Base-by-base conservation (phyloP, 1,140 invertebrate genomes). In the Orius insidiosus region DNA sequence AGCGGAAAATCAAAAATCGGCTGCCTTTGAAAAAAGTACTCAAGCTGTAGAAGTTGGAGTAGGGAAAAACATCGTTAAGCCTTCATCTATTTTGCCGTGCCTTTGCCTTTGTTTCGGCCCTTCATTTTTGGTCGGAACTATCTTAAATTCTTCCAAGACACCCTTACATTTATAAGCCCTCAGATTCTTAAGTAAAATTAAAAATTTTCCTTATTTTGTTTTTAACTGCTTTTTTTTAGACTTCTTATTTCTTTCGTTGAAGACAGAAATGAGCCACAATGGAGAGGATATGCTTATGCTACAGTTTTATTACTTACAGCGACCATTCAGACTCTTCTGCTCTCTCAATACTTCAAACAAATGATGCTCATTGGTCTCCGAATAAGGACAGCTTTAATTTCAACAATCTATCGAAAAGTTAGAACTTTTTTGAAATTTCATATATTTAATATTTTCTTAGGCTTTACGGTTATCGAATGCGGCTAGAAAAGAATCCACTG, bases 291-390 rank as follows among this genome's bases (percentile, higher is more conserved):
- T 52, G 60, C 89, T 3, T 95, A 87, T 63, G 78, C 86, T 0
- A 60, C 72, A 2, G 52, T 76, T 2, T 60, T 98, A 51, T 76
- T 98, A 48, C 48, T 80, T 1, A 76, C 80, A 11, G 83, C 90
- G 1, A 69, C 79, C 0, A 57, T 85, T 10, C 89, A 96, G 66
- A 95, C 92, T 0, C 59, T 98, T 39, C 65, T 96, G 5, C 62
- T 94, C 10, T 75, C 82, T 0, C 86, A 90, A 52, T 94, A 94
- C 63, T 90, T 90, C 61, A 78, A 88, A 56, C 69, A 78, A 24
- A 92, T 93, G 82, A 86, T 85, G 56, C 64, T 92, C 31, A 79
- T 95, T 15, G 93, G 90, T 5, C 76, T 97, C 67, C 72, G 85
- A 34, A 80, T 98, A 50, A 68, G 93, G 49, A 94, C 92, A 0